A percentile compares a stretch with the other conserved stretches of the same genome.
phyloP scores from a whole-genome alignment of 2,888 invertebrate genomes.

The Orthosia cruda region DNA sequence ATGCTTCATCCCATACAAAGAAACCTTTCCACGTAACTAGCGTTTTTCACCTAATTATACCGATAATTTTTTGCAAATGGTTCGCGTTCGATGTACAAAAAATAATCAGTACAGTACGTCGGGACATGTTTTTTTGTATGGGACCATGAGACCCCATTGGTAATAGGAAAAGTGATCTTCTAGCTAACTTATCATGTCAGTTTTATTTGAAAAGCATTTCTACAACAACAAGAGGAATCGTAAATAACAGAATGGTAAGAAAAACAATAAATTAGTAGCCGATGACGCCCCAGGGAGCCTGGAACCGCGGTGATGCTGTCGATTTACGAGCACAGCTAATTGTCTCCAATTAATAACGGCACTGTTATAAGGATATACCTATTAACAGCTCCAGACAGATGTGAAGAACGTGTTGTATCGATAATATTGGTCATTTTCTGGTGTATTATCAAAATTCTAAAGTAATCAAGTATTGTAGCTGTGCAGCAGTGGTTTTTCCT shows the following conservation, averaged over 20 bases:
- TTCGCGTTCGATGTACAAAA: no score
- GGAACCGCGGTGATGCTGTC: slow-evolving; percentile 70
- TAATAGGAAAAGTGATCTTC: background rate
- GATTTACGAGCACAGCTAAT: slow-evolving; percentile 86
- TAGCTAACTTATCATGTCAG: background rate
- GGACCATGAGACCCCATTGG: no score
- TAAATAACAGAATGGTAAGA: slow-evolving; percentile 70
- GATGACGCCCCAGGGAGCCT: slow-evolving; percentile 85
- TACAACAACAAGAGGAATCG: slow-evolving; percentile 20
- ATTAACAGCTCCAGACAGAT: slow-evolving; percentile 24
- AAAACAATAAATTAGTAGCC: slow-evolving; percentile 84
- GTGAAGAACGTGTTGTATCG: background rate
- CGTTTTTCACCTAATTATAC: no score
- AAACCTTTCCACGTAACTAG: no score
- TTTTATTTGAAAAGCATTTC: slow-evolving; percentile 1
- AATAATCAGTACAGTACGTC: no score
- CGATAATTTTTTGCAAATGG: no score
- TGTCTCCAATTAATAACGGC: slow-evolving; percentile 83
- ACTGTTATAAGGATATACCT: slow-evolving; percentile 41
- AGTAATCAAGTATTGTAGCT: background rate
- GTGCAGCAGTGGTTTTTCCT: background rate
- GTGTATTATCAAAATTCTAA: background rate
- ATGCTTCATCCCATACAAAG: no score
- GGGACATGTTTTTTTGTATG: no score
- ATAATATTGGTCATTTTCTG: slow-evolving; percentile 1